These are phyloP conservation scores for Ditylenchus weischeri DNA, from an alignment of 2,888 invertebrate species.

Conservation along the genomic window DNA sequence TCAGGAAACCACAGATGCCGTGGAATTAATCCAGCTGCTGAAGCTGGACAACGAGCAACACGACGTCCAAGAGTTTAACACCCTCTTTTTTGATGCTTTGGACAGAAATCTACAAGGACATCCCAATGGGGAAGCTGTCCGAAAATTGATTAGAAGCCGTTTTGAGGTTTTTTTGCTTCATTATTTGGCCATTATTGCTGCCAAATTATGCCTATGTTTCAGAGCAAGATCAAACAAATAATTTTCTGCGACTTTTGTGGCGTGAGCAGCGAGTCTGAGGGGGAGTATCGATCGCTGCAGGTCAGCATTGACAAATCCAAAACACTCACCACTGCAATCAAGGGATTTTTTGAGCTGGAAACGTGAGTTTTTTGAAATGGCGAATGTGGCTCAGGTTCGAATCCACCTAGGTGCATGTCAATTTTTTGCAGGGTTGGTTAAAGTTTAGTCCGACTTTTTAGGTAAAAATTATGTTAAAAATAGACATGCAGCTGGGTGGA, in stretches of 20 bases:
- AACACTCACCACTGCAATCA: constrained; percentile 42
- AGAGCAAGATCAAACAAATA: constrained; percentile 29
- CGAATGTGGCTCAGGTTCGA: no score
- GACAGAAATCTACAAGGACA: constrained; percentile 47
- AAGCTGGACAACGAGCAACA: constrained; percentile 50
- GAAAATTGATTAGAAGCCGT: constrained; percentile 28
- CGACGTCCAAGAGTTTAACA: constrained; percentile 55
- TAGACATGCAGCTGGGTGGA: no score
- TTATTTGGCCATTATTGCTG: background rate
- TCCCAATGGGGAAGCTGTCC: constrained; percentile 43
- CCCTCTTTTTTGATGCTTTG: constrained; percentile 50
- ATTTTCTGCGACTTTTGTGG: constrained; percentile 43
- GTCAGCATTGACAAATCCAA: constrained; percentile 47
- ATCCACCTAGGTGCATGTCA: no score
- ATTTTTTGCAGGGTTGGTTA: no score
- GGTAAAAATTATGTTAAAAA: no score
- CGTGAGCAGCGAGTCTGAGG: constrained; percentile 17
- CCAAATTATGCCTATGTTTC: background rate
- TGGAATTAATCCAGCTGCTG: constrained; percentile 38
- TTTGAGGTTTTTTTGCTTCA: constrained; percentile 23
- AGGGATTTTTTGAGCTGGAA: constrained; percentile 42
- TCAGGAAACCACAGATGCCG: constrained; percentile 44
- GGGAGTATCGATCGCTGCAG: constrained; percentile 36
- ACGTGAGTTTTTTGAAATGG: constrained; percentile 25
- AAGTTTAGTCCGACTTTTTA: no score